Evolutionary conservation across 2,888 invertebrate species (phyloP), one percentile per base, ranked within the genome.

Genomic region (Agonum fuliginosum): DNA sequence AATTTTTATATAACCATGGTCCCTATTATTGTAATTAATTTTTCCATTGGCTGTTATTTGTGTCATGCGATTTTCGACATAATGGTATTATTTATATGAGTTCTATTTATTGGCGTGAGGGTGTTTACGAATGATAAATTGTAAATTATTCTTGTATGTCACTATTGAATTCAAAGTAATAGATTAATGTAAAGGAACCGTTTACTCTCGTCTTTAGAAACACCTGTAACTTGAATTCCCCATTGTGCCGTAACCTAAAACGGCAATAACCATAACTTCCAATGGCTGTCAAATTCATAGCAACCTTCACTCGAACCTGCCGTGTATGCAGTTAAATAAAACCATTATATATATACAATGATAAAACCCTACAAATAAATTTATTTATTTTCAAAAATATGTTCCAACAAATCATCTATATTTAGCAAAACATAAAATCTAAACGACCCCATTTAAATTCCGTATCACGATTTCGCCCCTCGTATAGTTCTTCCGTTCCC

Each of bases 371-470:
- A 5, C 20, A 24, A 54, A 17, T 10, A 62, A 62, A 62, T 62
- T 17, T 62, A 62, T 62, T 62, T 62, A 27, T 54, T 62, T 62
- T 14, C 30, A 62, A 30, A 62, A 62, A 62, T 62, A 62, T 62
- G 58, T 14, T 17, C 58, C 58, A 30, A 62, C 58, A 62, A 62
- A 62, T 62, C 58, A 62, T 62, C 17, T 30, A 30, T 62, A 62
- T 62, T 62, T 62, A 62, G 58, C 30, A 62, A 62, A 62, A 62
- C 58, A 58, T 58, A 62, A 62, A 62, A 62, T 30, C 58, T 62
- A 62, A 46, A 62, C 58, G 58, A 62, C 58, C 58, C 58, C 58
- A 62, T 62, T 62, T 62, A 62, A 62, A 62, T 62, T 62, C 58
- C 58, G 58, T 30, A 62, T 62, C 58, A 62, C 58, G 58, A 62